Percentiles rank a stretch among this genome's conserved stretches.
phyloP scores from a whole-genome alignment of 2,113 vertebrate genomes.

The Calyptommatus sinebrachiatus region DNA sequence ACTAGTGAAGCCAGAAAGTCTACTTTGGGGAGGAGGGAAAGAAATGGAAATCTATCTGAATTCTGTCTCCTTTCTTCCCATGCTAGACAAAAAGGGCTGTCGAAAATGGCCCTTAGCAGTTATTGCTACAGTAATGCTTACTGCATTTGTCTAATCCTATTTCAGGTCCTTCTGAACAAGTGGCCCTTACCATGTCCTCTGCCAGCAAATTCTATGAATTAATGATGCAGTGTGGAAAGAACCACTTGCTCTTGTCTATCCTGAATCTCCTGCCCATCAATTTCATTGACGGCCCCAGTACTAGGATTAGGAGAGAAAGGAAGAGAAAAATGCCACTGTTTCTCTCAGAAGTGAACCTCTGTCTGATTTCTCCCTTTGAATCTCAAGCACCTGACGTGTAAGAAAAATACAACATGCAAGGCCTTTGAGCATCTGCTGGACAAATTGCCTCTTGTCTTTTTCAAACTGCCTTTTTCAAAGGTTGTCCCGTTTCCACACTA shows the following conservation, averaged over 20 bases:
- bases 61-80: neutral
- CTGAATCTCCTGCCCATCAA: conserved; percentile 1
- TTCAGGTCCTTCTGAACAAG: neutral
- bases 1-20: too few species aligned
- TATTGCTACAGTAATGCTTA: neutral
- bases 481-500: too few species aligned
- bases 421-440: too few species aligned
- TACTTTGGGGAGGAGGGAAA: too few species aligned
- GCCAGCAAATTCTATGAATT: conserved; percentile 19
- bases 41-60: neutral
- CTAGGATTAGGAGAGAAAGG: neutral
- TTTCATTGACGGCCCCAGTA: conserved; percentile 5
- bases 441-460: too few species aligned
- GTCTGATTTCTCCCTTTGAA: neutral
- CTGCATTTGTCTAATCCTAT: neutral
- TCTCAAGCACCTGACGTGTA: neutral
- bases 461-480: too few species aligned
- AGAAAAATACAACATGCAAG: too few species aligned
- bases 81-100: neutral
- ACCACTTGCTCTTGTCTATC: conserved; percentile 6
- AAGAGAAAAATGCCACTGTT: neutral
- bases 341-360: neutral
- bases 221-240: conserved; percentile 13
- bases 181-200: neutral
- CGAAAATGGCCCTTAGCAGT: neutral